Evolutionary conservation across 2,797 vertebrate species (phyloP).

Genomic region (Propithecus deckenii): DNA sequence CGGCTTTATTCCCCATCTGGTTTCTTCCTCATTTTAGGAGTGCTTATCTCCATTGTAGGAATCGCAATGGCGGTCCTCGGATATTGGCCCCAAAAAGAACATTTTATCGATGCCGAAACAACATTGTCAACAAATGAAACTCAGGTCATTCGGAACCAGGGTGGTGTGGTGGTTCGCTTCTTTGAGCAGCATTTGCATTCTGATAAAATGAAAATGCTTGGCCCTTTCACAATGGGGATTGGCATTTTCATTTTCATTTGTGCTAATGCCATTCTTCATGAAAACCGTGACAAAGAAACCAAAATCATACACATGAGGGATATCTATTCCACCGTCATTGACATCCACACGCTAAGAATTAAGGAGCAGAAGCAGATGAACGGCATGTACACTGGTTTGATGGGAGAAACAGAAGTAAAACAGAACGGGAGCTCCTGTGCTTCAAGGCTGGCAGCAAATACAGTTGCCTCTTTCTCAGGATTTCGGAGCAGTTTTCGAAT

Average conservation of each 20-base stretch:
- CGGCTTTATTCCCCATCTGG: slow-evolving; percentile 96
- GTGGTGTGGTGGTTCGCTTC: slow-evolving; percentile 89
- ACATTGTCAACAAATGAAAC: slow-evolving; percentile 85
- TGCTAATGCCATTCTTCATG: slow-evolving; percentile 97
- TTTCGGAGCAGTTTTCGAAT: slow-evolving; percentile 83
- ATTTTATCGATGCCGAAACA: slow-evolving; percentile 78
- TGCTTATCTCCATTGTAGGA: slow-evolving; percentile 92
- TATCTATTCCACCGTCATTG: slow-evolving; percentile 99
- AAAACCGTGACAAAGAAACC: slow-evolving; percentile 97
- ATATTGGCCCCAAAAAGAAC: slow-evolving; percentile 95
- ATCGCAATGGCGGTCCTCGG: slow-evolving; percentile 97
- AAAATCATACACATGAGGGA: slow-evolving; percentile 99
- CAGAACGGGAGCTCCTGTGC: slow-evolving; percentile 86
- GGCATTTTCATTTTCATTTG: slow-evolving; percentile 99
- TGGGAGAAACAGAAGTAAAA: slow-evolving; percentile 85
- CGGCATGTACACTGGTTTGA: slow-evolving; percentile 83
- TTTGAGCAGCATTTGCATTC: slow-evolving; percentile 95
- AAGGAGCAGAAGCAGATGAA: slow-evolving; percentile 92
- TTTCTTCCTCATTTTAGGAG: slow-evolving; percentile 95
- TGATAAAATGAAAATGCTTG: slow-evolving; percentile 98
- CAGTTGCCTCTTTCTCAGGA: slow-evolving; percentile 89
- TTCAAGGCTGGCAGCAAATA: slow-evolving; percentile 88
- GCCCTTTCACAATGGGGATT: slow-evolving; percentile 99
- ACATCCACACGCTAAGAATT: slow-evolving; percentile 94
- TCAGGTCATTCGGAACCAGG: slow-evolving; percentile 78